Evolutionary conservation across 2,888 invertebrate species (phyloP), one percentile per base, ranked within the genome.

Genomic region (Limnephilus auricula): DNA sequence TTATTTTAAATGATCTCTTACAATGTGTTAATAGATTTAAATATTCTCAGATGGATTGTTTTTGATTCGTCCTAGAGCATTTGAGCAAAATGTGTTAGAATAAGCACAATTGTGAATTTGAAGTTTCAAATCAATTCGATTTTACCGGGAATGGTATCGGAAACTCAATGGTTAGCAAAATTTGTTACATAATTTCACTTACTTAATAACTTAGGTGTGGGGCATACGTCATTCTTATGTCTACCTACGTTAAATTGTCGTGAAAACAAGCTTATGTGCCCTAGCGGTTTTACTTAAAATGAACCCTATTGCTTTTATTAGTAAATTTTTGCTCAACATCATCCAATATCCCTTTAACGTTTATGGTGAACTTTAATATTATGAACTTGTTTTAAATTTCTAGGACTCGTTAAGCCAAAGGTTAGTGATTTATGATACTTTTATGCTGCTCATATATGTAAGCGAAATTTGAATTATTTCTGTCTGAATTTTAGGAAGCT

Each of bases 371-470:
- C 85, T 85, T 85, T 85, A 45, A 40, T 85, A 37, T 85, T 85
- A 85, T 85, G 85, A 85, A 85, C 85, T 85, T 85, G 85, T 85
- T 85, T 85, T 30, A 85, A 85, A 40, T 85, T 85, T 85, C 85
- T 85, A 85, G 85, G 85, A 85, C 85, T 85, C 85, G 85, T 40
- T 85, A 85, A 30, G 85, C 85, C 85, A 30, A 85, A 85, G 85
- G 85, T 85, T 85, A 40, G 85, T 85, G 85, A 85, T 85, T 85
- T 85, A 85, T 40, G 85, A 45, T 40, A 45, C n/a, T 37, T 85
- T 85, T 85, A 85, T 85, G 40, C 85, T 85, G 45, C 40, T 85
- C 85, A 30, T 34, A 37, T 84, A 85, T n/a, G 40, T 85, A 85
- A 25, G 85, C n/a, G 45, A 85, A 85, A 65, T 65, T 85, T 85